phyloP scores from a whole-genome alignment of 2,113 vertebrate species.

The Nothocercus nigrocapillus region DNA sequence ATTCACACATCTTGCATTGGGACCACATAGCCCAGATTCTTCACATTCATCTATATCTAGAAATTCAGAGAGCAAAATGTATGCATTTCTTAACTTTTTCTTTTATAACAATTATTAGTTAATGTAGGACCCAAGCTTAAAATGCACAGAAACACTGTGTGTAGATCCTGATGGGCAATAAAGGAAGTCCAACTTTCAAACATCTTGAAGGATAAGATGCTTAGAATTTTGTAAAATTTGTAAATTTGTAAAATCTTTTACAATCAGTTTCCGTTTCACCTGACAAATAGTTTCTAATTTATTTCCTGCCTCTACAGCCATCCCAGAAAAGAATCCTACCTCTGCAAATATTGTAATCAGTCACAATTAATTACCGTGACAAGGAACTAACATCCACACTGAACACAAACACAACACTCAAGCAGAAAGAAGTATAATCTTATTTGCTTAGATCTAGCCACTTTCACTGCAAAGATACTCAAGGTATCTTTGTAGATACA shows the following conservation, averaged over 20 bases:
- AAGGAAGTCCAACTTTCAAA: background rate
- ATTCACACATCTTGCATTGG: conserved; percentile 84
- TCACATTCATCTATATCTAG: conserved; percentile 89
- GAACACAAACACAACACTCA: background rate
- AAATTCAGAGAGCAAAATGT: conserved; percentile 11
- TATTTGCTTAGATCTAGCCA: background rate
- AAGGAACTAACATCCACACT: background rate
- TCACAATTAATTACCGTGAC: background rate
- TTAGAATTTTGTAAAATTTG: background rate
- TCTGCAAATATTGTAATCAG: background rate
- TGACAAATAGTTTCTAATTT: background rate
- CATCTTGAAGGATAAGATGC: background rate
- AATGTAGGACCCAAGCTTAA: background rate
- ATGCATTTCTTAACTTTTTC: background rate
- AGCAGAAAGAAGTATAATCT: background rate
- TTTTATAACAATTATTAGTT: background rate
- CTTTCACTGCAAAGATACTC: background rate
- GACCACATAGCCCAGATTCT: conserved; percentile 79
- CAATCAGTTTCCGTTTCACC: background rate
- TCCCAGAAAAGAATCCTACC: background rate
- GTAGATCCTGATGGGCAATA: background rate
- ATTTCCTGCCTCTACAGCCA: background rate
- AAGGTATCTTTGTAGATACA: too few species aligned
- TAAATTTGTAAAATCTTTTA: background rate
- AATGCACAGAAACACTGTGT: too few species aligned